Evolutionary conservation across 2,888 invertebrate species (phyloP), one percentile per base, ranked within the genome.

Genomic region (Drosophila neotestacea): DNA sequence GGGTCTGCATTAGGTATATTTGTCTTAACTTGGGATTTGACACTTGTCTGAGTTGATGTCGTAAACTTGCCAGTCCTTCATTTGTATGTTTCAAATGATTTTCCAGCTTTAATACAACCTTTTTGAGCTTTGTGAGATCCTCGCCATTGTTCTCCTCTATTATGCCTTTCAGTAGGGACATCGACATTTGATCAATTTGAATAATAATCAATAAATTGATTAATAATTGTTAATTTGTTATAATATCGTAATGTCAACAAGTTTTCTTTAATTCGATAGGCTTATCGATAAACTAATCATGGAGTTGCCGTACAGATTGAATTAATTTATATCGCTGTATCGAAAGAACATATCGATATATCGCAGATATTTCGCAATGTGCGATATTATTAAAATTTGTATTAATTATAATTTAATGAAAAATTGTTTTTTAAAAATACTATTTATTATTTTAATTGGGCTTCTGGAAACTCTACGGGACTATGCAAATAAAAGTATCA

Each of bases 271-370:
- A 27, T 11, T 39, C 61, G 60, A 56, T 73, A 34, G 4, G 7
- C 11, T 58, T 67, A 75, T 78, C 79, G 79, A 75, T 78, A 55
- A 22, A 10, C 30, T 6, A 7, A 9, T 38, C 34, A 4, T 4
- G 22, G 32, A 44, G 67, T 67, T 73, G 67, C 73, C 58, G 55
- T 56, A 65, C n/a, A 38, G 22, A 28, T 44, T 36, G 38, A 58
- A 13, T 48, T 32, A 2, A 22, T 22, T 22, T 22, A 22, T 22
- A 22, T 22, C 22, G 22, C 22, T 22, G 22, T 5, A 30, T 30
- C 30, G 30, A 22, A 3, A 22, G 1, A 22, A 3, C 30, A 30
- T 30, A 30, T 30, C 30, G 30, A 30, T 30, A 30, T 30, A 7
- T 5, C 4, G 6, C 30, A 30, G 6, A 1, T 30, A 30, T 6